phyloP scores from a whole-genome alignment of 2,888 invertebrate genomes.

The Dolichomitus sp. region DNA sequence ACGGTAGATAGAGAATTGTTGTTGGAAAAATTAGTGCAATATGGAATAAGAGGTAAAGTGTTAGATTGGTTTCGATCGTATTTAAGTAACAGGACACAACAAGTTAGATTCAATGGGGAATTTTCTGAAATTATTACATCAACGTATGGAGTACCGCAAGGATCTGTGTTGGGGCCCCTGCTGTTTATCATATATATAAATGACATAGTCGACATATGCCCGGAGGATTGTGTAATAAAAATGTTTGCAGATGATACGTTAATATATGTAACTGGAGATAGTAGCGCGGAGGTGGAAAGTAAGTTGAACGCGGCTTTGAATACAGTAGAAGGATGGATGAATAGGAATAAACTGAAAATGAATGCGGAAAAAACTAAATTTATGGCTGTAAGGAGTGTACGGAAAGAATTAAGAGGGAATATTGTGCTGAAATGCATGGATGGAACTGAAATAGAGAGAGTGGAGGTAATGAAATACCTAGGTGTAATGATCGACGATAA shows the following conservation, averaged over 20 bases:
- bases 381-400: constrained; percentile 53
- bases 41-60: constrained; percentile 38
- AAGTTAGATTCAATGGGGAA: constrained; percentile 7
- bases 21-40: constrained; percentile 28
- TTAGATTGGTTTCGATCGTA: constrained; percentile 56
- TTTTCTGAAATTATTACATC: neutral
- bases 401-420: constrained; percentile 43
- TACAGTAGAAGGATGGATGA: constrained; percentile 52
- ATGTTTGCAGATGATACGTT: constrained; percentile 61
- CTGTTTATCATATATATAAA: no score
- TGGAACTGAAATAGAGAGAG: constrained; percentile 36
- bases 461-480: constrained; percentile 58
- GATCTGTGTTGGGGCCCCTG: no score
- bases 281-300: constrained; percentile 33
- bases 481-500: constrained; percentile 56
- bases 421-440: constrained; percentile 41
- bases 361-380: constrained; percentile 57
- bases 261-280: constrained; percentile 42
- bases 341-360: constrained; percentile 45
- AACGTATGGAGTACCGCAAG: no score
- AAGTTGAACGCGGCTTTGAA: no score
- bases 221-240: constrained; percentile 40
- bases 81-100: constrained; percentile 39
- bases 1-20: no score
- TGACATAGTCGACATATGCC: constrained; percentile 16